phyloP scores from a whole-genome alignment of 1,140 invertebrate species.

The Chlorops oryzae region DNA sequence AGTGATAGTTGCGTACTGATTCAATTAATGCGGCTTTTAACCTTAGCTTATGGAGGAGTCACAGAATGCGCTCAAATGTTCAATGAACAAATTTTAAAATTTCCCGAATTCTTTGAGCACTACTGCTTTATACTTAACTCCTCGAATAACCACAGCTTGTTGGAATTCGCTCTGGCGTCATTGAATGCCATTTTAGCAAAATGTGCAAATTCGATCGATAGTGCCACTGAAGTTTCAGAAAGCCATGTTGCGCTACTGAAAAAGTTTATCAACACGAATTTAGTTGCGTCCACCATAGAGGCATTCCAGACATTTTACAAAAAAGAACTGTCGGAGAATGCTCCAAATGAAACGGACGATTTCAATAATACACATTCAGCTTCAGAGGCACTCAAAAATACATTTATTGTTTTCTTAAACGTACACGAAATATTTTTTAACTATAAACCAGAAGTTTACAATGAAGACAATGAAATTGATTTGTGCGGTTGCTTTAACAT shows the following conservation, averaged over 20 bases:
- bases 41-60: constrained; percentile 34
- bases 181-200: constrained; percentile 52
- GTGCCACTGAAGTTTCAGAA: no score
- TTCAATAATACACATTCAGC: no score
- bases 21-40: constrained; percentile 61
- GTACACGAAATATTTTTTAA: no score
- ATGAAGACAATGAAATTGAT: no score
- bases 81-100: constrained; percentile 49
- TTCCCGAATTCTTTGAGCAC: constrained; percentile 50
- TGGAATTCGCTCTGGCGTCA: constrained; percentile 53
- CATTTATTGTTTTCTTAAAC: no score
- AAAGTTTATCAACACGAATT: no score
- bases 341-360: constrained; percentile 20
- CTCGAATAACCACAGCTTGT: constrained; percentile 59
- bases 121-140: constrained; percentile 61
- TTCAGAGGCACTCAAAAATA: no score
- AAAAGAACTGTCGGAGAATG: no score
- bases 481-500: no score
- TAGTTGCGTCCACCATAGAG: constrained; percentile 36
- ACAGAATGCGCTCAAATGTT: constrained; percentile 49
- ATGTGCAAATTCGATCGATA: no score
- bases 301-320: constrained; percentile 41
- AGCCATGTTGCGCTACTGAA: no score
- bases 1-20: constrained; percentile 59
- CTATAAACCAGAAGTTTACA: no score